Evolutionary conservation across 2,113 vertebrate genomes (phyloP).

Genomic region (Carassius gibelio): DNA sequence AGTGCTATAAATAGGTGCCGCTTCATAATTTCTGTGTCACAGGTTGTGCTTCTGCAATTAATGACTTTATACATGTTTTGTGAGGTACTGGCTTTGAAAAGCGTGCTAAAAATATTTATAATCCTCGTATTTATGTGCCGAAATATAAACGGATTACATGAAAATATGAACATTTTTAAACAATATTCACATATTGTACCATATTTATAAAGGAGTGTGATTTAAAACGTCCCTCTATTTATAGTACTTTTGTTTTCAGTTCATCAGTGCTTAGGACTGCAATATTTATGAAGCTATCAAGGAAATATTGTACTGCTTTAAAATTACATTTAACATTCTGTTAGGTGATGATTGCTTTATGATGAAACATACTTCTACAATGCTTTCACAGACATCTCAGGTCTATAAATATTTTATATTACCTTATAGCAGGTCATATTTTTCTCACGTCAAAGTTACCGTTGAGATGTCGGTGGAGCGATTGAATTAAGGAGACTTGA

Average conservation of each 20-base stretch:
- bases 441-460: neutral
- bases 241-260: too few species aligned
- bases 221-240: neutral
- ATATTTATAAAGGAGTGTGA: neutral
- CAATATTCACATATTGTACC: neutral
- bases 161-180: neutral
- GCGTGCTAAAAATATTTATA: neutral
- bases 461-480: neutral
- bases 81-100: neutral
- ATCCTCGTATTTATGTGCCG: neutral
- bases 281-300: slow-evolving; percentile 23
- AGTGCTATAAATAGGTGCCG: neutral
- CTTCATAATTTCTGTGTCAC: slow-evolving; percentile 6
- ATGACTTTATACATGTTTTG: neutral
- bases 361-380: neutral
- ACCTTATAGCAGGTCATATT: neutral
- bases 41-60: slow-evolving; percentile 6
- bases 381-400: neutral
- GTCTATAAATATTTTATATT: neutral
- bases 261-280: neutral
- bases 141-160: neutral
- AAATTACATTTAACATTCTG: neutral
- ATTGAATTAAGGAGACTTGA: neutral
- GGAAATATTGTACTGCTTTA: neutral
- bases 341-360: neutral